Base-by-base conservation (phyloP, 2,113 vertebrate species). In the Aegotheles bennettii region DNA sequence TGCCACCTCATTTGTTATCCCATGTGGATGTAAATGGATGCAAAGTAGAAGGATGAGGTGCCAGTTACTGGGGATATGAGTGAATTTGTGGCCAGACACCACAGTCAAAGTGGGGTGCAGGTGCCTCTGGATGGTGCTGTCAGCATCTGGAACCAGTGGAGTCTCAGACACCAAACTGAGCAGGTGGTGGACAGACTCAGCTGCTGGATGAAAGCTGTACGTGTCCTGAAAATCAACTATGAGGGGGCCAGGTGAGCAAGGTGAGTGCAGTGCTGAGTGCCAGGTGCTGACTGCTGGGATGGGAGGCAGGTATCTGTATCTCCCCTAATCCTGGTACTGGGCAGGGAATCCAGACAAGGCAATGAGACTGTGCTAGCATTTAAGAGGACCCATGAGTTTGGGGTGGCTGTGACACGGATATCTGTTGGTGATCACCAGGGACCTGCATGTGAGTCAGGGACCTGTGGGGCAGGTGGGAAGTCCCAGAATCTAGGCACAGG, bases 171-270 rank as follows among this genome's bases (percentile, higher is more conserved):
- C 16, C 48, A 53, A 3, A 16, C 1, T 1, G 15, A 74, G 3
- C 0, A 1, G 5, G 8, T 20, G 1, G 12, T 15, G 4, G 1
- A 16, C 2, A 2, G 33, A 7, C 13, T 64, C 43, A 77, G 20
- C 5, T 3, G 0, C 17, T 40, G 16, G 16, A 2, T 87, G 31
- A 38, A 76, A 43, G 31, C 1, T 0, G 3, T 29, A 3, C 31
- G 9, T 47, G 24, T 86, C 38, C n/a, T 40, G n/a, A 48, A 57
- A 76, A 59, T 63, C 6, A 29, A 0, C 16, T 25, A 2, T 0
- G 0, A 2, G 14, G 5, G 11, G 7, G 25, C 2, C 10, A n/a
- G 12, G 9, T 64, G 28, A 81, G 16, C 0, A 7, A 40, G 16
- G 13, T 0, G 1, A 79, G 24, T 13, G n/a, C 56, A 31, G 16